phyloP scores from a whole-genome alignment of 2,113 vertebrate species.

The Turdus rufiventris region DNA sequence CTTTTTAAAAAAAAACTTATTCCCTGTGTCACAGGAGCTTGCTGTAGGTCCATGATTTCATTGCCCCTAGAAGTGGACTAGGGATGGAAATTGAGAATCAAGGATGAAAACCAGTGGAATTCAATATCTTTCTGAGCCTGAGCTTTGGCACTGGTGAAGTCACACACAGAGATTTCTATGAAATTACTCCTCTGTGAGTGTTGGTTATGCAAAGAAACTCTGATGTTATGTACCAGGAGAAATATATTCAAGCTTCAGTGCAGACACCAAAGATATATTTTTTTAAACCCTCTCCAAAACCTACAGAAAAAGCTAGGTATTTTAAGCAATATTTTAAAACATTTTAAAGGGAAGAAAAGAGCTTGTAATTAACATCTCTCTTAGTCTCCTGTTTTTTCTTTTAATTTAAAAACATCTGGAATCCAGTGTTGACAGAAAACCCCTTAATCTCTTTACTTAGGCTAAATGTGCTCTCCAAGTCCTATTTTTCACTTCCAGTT shows the following conservation, averaged over 20 bases:
- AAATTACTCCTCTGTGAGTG: not conserved
- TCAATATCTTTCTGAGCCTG: not conserved
- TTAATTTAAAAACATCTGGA: slow-evolving; percentile 56
- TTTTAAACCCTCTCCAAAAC: slow-evolving; percentile 23
- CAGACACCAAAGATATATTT: not conserved
- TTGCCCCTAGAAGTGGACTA: not conserved
- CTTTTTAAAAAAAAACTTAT: not conserved
- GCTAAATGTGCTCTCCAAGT: slow-evolving; percentile 21
- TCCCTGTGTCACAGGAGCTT: not conserved
- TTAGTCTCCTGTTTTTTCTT: slow-evolving; percentile 25
- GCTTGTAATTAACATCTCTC: slow-evolving; percentile 42
- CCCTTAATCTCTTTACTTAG: slow-evolving; percentile 58
- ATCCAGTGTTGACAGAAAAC: slow-evolving; percentile 61
- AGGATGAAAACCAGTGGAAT: not conserved
- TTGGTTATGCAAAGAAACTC: not conserved
- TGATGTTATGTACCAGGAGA: not conserved
- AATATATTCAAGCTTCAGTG: not conserved
- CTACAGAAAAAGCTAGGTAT: slow-evolving; percentile 41
- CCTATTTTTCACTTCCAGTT: slow-evolving; percentile 29
- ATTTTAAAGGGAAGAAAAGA: slow-evolving; percentile 39
- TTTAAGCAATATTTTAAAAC: slow-evolving; percentile 39
- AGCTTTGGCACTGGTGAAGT: not conserved
- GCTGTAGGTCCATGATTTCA: not conserved
- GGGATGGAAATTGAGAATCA: not conserved
- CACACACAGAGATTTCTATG: not conserved